Conservation (phyloP, 2,888 invertebrate species). For the Scaptomyza reducta region DNA sequence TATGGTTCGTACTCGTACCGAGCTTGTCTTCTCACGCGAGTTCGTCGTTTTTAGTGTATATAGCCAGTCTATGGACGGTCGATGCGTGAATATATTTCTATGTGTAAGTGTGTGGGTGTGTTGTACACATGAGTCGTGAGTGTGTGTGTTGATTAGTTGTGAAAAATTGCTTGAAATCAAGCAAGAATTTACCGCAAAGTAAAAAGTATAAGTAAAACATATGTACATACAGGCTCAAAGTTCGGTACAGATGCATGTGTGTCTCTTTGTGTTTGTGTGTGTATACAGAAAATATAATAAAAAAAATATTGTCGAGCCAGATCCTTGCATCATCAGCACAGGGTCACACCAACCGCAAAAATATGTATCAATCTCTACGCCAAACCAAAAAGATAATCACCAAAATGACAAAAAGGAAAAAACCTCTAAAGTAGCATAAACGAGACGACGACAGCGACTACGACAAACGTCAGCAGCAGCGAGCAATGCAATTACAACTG, state of each 20-base stretch:
- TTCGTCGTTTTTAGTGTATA: slow-evolving; percentile 74
- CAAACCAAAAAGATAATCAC: slow-evolving; percentile 59
- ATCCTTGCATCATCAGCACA: slow-evolving; percentile 67
- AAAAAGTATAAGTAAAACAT: slow-evolving; percentile 47
- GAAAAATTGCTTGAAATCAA: slow-evolving; percentile 55
- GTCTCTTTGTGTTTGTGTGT: slow-evolving; percentile 39
- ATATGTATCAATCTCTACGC: slow-evolving; percentile 28
- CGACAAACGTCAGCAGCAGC: slow-evolving; percentile 71
- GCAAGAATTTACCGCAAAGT: slow-evolving; percentile 55
- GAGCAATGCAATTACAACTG: slow-evolving; percentile 42
- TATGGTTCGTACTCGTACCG: slow-evolving; percentile 74
- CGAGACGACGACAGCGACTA: slow-evolving; percentile 49
- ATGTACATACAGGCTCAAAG: slow-evolving; percentile 58
- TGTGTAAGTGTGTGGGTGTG: slow-evolving; percentile 79
- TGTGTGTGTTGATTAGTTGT: slow-evolving; percentile 56
- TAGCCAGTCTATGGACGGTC: slow-evolving; percentile 79
- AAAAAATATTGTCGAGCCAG: slow-evolving; percentile 44
- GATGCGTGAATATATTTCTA: slow-evolving; percentile 81
- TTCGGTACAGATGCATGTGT: slow-evolving; percentile 58
- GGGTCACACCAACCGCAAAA: slow-evolving; percentile 8
- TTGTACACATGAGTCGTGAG: slow-evolving; percentile 29
- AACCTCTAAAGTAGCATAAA: slow-evolving; percentile 63
- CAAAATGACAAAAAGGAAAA: slow-evolving; percentile 41
- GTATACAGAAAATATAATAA: slow-evolving; percentile 68
- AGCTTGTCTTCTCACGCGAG: slow-evolving; percentile 78